Evolutionary conservation across 2,888 invertebrate species (phyloP).

Genomic region (Napeogenes inachia): DNA sequence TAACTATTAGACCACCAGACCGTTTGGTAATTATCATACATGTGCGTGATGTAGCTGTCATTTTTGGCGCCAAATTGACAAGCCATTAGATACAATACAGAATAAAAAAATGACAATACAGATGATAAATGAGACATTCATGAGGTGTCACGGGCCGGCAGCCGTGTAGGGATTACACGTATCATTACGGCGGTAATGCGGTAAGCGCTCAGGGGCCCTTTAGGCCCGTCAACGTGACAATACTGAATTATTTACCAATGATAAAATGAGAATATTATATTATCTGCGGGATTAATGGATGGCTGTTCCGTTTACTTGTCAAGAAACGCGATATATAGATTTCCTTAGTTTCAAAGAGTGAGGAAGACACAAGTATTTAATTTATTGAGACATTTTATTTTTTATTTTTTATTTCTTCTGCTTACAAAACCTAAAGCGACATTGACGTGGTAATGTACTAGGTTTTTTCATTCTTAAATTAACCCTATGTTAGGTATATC

Average conservation of each 20-base stretch:
- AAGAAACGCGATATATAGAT: not conserved
- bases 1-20: no score
- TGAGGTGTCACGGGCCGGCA: constrained; percentile 53
- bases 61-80: no score
- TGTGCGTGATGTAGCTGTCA: no score
- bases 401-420: no score
- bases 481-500: no score
- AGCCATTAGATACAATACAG: not conserved
- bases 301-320: constrained; percentile 1
- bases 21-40: no score
- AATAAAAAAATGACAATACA: constrained; percentile 23
- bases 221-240: constrained; percentile 34
- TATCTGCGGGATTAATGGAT: constrained; percentile 9
- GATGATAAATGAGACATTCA: constrained; percentile 72
- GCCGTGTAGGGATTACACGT: constrained; percentile 60
- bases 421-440: no score
- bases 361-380: no score
- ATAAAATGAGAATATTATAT: constrained; percentile 15
- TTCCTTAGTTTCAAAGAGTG: no score
- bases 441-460: no score
- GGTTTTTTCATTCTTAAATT: no score
- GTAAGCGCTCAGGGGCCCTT: constrained; percentile 43
- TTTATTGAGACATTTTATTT: no score
- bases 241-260: constrained; percentile 36
- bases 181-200: constrained; percentile 64